phyloP scores from a whole-genome alignment of 2,888 invertebrate genomes.

The Charanyca ferruginea region DNA sequence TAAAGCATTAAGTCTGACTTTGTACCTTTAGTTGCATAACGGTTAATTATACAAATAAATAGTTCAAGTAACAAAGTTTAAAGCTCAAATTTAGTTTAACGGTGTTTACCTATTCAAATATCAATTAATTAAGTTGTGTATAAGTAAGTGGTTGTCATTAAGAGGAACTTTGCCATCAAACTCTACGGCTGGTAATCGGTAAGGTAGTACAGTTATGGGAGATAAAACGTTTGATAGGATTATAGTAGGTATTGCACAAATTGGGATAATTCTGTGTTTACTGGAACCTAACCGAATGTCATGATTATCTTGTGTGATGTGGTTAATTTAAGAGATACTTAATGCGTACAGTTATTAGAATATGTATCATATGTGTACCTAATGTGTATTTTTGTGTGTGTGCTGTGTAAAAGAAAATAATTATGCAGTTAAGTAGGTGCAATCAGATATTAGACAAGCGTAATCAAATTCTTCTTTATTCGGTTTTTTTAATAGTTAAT shows the following conservation, averaged over 20 bases:
- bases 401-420: no score
- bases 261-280: slow-evolving; percentile 48
- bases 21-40: no score
- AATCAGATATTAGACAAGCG: no score
- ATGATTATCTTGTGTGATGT: slow-evolving; percentile 9
- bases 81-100: no score
- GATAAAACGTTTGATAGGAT: slow-evolving; percentile 49
- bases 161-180: slow-evolving; percentile 16
- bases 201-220: slow-evolving; percentile 9
- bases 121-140: not conserved
- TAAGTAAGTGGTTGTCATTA: slow-evolving; percentile 16
- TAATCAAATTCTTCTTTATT: no score
- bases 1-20: no score
- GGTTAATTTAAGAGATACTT: slow-evolving; percentile 38
- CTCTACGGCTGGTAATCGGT: slow-evolving; percentile 18
- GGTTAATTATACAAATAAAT: no score
- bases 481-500: not conserved
- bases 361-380: no score
- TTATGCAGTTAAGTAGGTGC: no score
- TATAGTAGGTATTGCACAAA: slow-evolving; percentile 42
- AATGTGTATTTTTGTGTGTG: no score
- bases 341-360: slow-evolving; percentile 17
- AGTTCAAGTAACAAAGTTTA: no score
- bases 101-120: not conserved
- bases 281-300: slow-evolving; percentile 46